These are phyloP conservation scores for Ctenomys sociabilis DNA, from an alignment of 2,113 vertebrate genomes.

Conservation along the genomic window DNA sequence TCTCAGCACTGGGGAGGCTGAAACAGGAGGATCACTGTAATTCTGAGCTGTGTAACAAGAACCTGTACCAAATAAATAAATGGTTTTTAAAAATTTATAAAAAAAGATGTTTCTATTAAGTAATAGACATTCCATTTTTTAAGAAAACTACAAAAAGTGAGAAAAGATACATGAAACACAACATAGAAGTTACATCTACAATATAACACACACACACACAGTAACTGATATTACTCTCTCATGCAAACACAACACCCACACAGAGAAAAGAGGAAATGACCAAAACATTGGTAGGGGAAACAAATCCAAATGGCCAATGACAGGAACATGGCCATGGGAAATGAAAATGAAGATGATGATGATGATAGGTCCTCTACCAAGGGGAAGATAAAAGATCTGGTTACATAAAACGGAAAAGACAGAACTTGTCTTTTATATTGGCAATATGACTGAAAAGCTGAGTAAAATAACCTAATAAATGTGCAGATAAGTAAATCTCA, in stretches of 20 bases:
- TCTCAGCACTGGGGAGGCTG: too few species aligned
- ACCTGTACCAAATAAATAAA: too few species aligned
- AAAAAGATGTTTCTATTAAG: conserved; percentile 11
- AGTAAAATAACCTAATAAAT: conserved; percentile 4
- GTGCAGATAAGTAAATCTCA: background rate
- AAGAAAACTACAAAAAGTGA: conserved; percentile 34
- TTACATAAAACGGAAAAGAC: background rate
- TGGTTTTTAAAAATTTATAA: background rate
- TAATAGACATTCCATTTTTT: background rate
- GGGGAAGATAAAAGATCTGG: conserved; percentile 1
- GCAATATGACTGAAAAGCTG: background rate
- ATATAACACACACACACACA: background rate
- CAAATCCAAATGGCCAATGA: background rate
- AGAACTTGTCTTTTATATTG: background rate
- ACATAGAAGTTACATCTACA: background rate
- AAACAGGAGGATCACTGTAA: too few species aligned
- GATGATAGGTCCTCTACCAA: conserved; percentile 1
- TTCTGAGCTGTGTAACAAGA: too few species aligned
- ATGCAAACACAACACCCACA: background rate
- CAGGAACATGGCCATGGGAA: background rate
- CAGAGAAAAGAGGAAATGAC: background rate
- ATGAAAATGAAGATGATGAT: conserved; percentile 24
- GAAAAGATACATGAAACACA: background rate
- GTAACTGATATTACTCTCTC: background rate
- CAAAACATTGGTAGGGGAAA: background rate